Base-by-base conservation (phyloP, 1,140 invertebrate species). In the Condylostylus longicornis region DNA sequence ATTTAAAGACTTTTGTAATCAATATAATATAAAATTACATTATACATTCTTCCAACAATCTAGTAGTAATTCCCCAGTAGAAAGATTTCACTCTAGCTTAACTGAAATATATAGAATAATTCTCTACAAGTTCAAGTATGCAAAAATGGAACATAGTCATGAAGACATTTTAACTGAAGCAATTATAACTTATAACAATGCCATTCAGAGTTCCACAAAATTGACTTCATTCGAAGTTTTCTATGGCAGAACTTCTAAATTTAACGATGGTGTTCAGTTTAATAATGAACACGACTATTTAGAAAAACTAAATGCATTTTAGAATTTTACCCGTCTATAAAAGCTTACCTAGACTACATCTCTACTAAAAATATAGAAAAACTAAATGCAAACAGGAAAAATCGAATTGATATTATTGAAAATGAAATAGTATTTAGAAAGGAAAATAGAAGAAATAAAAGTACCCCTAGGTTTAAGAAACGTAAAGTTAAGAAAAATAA, bases 21-120 rank as follows among this genome's bases (percentile, higher is more conserved):
- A 42, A 9, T 40, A 35, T 33, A 42, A 44, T 30, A 50, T 50
- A 9, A 31, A 47, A 33, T 19, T 45, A 14, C 42, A 47, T 29
- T 33, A 27, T 25, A 42, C 40, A 1, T 42, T 39, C 9, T 34
- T 34, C 2, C 15, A 43, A 14, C 44, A 50, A 31, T 34, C 30
- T 4, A 34, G 22, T 33, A 41, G 35, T 8, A 50, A 46, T 31
- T 29, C 30, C 12, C 12, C 33, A 8, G 33, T 48, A 2, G 46
- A 44, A 42, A 32, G 42, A 23, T 44, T 48, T 19, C 46, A 48
- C 23, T 44, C 39, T 7, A 48, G 33, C 8, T 25, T 51, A 6
- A 44, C 48, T 9, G 46, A 50, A 44, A 32, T 41, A 37, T 25
- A 46, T 32, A 37, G 40, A 27, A 42, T 38, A 4, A 22, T 42